These are phyloP conservation scores for Neodiprion virginianus DNA, from an alignment of 1,140 invertebrate species.

Conservation along the genomic window DNA sequence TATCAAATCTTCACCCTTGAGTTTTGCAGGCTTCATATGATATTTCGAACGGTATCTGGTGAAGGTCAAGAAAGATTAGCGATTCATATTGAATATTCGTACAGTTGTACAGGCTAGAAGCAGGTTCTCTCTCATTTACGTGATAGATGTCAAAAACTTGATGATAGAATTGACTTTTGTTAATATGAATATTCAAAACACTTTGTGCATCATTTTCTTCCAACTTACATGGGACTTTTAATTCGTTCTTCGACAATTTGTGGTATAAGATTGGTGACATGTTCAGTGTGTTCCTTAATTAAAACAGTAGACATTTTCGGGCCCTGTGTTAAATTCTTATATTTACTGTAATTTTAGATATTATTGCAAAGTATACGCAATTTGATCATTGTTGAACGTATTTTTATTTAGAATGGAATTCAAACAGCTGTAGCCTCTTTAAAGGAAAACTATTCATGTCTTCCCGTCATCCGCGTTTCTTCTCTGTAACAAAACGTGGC, in stretches of 20 bases:
- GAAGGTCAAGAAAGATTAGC: not conserved
- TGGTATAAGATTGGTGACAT: slow-evolving; percentile 31
- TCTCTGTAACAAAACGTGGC: not conserved
- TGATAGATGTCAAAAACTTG: no score
- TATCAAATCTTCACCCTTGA: not conserved
- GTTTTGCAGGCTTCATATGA: not conserved
- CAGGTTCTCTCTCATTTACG: not conserved
- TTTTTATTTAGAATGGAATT: not conserved
- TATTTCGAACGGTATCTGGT: slow-evolving; percentile 26
- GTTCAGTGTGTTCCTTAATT: slow-evolving; percentile 24
- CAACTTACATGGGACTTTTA: slow-evolving; percentile 21
- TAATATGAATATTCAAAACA: no score
- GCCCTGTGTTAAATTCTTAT: not conserved
- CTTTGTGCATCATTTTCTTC: not conserved
- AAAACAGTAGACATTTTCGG: slow-evolving; percentile 8
- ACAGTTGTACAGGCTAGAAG: not conserved
- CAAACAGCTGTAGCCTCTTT: not conserved
- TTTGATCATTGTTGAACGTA: not conserved
- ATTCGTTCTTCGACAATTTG: slow-evolving; percentile 20
- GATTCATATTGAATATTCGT: no score
- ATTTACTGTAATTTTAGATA: not conserved
- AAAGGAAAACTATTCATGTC: not conserved
- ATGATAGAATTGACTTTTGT: no score
- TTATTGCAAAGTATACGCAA: not conserved
- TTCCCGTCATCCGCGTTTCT: not conserved